These are phyloP conservation scores for Cephus rjabovi DNA, from an alignment of 2,888 invertebrate species.

Conservation along the genomic window DNA sequence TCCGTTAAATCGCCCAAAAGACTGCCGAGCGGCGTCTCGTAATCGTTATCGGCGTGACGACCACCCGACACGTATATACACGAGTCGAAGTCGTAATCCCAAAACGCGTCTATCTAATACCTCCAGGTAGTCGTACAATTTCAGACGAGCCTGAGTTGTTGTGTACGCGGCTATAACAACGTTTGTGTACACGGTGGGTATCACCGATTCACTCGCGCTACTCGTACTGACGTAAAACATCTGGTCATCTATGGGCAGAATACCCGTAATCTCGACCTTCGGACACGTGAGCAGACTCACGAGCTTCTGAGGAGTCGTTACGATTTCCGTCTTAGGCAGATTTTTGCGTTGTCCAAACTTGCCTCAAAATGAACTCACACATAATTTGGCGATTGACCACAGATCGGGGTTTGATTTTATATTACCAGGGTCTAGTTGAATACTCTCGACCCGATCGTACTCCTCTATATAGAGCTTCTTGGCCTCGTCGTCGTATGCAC, in stretches of 20 bases:
- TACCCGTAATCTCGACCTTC: conserved; percentile 21
- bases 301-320: background rate
- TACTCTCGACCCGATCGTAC: too few relatives aligned
- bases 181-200: too few relatives aligned
- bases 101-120: conserved; percentile 42
- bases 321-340: background rate
- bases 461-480: too few relatives aligned
- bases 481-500: too few relatives aligned
- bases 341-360: conserved; percentile 33
- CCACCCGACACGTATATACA: conserved; percentile 40
- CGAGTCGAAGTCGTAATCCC: conserved; percentile 58
- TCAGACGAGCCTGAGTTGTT: conserved; percentile 48
- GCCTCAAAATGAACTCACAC: too few relatives aligned
- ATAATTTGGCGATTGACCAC: too few relatives aligned
- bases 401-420: too few relatives aligned
- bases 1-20: conserved; percentile 55
- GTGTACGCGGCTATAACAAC: conserved; percentile 34
- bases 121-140: conserved; percentile 50
- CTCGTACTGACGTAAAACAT: conserved; percentile 33
- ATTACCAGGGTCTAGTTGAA: too few relatives aligned
- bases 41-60: conserved; percentile 19
- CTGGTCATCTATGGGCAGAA: conserved; percentile 27
- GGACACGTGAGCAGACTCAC: conserved; percentile 6
- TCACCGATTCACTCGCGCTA: conserved; percentile 23
- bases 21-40: conserved; percentile 40